Base-by-base conservation (phyloP, 92 coral and sea anemone species). In the Montipora capitata region DNA sequence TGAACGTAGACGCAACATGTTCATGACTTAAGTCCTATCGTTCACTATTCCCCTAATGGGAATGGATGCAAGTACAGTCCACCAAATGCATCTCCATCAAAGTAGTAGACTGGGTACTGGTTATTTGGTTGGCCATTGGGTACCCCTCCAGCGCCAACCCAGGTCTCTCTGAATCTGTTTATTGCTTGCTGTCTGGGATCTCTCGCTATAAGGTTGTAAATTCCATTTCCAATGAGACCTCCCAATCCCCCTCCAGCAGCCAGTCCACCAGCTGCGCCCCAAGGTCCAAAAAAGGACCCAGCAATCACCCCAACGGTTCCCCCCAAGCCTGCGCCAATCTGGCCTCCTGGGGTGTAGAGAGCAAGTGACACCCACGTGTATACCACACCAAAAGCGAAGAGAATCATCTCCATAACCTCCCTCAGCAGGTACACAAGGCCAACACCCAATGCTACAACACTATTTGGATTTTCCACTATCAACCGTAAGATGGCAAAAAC, bases 371-470 rank as follows among this genome's bases (percentile, higher is more conserved):
- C 88, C 98, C 98, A 95, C 16, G 87, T 72, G 90, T 95, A 95
- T 45, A 95, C 57, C 10, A 95, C 93, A 7, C 98, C 98, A 87
- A 95, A 95, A 49, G 93, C 77, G n/a, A 90, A 93, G 42, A 95
- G 94, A 18, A 95, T 93, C 27, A 57, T 59, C 73, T 85, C 91
- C 4, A 93, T 84, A 27, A 93, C 89, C 43, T 74, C 82, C 40
- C 89, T 76, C 16, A 94, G 86, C 3, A 93, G 87, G 45, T 45
- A 58, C n/a, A 17, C 17, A n/a, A 92, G 77, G 67, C 14, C 61
- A 43, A 67, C 61, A 3, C 61, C 44, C 66, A 61, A 41, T 7
- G 27, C 69, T 40, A 40, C 1, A 57, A 48, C 3, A 41, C 44
- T 62, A 1, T 59, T 40, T 4, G 74, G 20, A 42, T 83, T 87